phyloP scores from a whole-genome alignment of 2,113 vertebrate genomes.

The Notiomystis cincta region DNA sequence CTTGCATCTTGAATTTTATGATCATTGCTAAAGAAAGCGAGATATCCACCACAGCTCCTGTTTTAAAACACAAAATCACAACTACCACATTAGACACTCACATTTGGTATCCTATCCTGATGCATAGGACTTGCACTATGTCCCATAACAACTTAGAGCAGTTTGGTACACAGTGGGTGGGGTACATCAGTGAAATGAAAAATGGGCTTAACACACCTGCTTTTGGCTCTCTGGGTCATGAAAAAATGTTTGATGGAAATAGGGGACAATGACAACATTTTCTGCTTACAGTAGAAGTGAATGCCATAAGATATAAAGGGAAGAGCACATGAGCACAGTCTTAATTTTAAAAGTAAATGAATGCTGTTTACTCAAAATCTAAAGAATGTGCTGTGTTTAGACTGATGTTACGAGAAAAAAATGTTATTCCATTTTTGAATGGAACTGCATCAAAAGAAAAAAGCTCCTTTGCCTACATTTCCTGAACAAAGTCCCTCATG shows the following conservation, averaged over 20 bases:
- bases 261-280: not conserved
- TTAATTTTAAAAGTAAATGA: not conserved
- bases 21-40: not conserved
- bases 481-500: not conserved
- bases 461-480: not conserved
- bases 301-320: not conserved
- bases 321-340: not conserved
- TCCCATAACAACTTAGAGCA: not conserved
- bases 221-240: not conserved
- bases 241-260: not conserved
- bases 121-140: not conserved
- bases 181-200: not conserved
- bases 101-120: not conserved
- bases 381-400: not conserved
- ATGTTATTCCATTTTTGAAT: not conserved
- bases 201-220: not conserved
- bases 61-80: not conserved
- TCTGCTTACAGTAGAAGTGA: not conserved
- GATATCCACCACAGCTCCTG: not conserved
- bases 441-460: not conserved
- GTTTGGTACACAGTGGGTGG: not conserved
- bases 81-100: not conserved
- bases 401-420: not conserved
- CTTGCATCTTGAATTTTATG: not conserved
- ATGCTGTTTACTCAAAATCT: not conserved